Base-by-base conservation (phyloP, 2,113 vertebrate genomes). In the Nerophis ophidion region DNA sequence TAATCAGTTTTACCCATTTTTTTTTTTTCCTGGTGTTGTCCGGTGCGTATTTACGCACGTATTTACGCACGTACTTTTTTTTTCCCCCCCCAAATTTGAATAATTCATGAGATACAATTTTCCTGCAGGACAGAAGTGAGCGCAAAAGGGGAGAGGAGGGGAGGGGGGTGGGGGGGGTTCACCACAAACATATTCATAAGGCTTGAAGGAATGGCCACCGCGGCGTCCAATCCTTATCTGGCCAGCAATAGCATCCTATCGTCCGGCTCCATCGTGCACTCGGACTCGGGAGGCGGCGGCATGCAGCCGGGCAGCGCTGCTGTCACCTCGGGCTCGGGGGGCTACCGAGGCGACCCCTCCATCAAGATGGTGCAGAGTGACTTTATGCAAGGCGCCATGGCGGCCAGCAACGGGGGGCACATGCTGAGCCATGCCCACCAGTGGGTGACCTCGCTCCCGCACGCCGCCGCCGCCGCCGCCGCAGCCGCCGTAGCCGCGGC, bases 401-500 rank as follows among this genome's bases (percentile, higher is more conserved):
- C 93, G 72, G 93, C 94, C 80, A 95, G 93, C 89, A 96, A 95
- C 91, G 93, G 94, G 72, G 93, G 93, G 68, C 94, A 96, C 88
- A 95, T 96, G 94, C 92, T 96, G 84, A 94, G 93, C 93, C 94
- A 95, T 88, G 93, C 93, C 75, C 95, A 96, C 82, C 95, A 96
- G 91, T 97, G 94, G 95, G 93, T 96, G 72, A 95, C 94, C 48
- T 94, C 95, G 49, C 90, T 97, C 72, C 94, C 94, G 78, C 95
- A 95, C 83, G 93, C 93, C 19, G 94, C 93, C n/a, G 94, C 93
- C 3, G 94, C 93, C 3, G 93, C 93, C 1, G 93, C 94, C 1
- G 94, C 93, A 0, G 93, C 93, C 0, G 93, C 93, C 26, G 93
- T 92, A 0, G 94, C 93, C 5, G 94, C 93, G 1, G 93, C 91